Base-by-base conservation (phyloP, 2,888 invertebrate species). In the Cantharis rufa region DNA sequence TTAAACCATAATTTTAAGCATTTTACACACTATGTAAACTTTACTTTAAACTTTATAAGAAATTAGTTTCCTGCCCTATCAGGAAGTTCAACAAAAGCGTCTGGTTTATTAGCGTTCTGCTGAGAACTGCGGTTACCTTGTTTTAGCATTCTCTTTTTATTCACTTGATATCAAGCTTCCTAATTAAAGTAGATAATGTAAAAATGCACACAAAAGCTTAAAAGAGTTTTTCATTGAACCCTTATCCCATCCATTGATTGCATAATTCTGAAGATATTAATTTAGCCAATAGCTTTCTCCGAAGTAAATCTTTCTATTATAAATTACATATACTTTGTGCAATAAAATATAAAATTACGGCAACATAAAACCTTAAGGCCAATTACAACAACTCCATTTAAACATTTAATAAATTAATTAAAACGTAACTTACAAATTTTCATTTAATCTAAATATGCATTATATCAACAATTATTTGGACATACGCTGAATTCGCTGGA, bases 61-160 rank as follows among this genome's bases (percentile, higher is more conserved):
- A 63, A 28, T 64, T 15, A 68, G 68, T 68, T 73, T 72, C 73
- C 73, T 69, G 69, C 69, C 24, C 62, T 62, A 21, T 28, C 48
- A 73, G 62, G 62, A 72, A 73, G 27, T 62, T 27, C n/a, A 64
- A 61, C 69, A 72, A 69, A 62, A 73, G 73, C 73, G 69, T 15
- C 62, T 13, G 48, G 61, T 68, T 73, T 69, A 73, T 73, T 69
- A 73, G 10, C 27, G 62, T 68, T 15, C 24, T 48, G 61, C 28
- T 69, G 24, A 21, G 68, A 68, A 24, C 15, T 62, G 73, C 27
- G 69, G 73, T 61, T 62, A 66, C 69, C 61, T 73, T 69, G 62
- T 73, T 73, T 68, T 21, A 61, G 11, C 11, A 62, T 21, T 72
- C 32, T 72, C 66, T 68, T 68, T 72, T 72, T 61, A 16, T 64